Evolutionary conservation across 2,113 vertebrate species (phyloP).

Genomic region (Scortum barcoo): DNA sequence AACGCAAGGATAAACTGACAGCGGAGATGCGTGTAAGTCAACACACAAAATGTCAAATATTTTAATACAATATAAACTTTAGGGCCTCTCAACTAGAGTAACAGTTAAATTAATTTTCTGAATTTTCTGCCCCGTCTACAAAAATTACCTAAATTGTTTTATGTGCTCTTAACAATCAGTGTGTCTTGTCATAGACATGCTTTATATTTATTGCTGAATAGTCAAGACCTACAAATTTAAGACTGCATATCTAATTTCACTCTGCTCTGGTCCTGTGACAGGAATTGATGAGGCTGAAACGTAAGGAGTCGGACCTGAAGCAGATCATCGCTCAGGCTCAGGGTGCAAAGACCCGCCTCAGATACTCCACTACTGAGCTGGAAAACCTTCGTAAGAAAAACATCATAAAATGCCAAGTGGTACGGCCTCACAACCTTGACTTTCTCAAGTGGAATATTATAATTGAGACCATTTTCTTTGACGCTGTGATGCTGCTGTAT

Average conservation of each 20-base stretch:
- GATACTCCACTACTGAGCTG: conserved; percentile 90
- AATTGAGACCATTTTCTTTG: background rate
- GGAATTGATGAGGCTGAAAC: conserved; percentile 87
- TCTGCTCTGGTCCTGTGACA: conserved; percentile 62
- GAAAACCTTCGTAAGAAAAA: conserved; percentile 88
- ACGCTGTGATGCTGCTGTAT: background rate
- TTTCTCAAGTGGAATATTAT: background rate
- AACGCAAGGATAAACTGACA: conserved; percentile 85
- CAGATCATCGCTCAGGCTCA: conserved; percentile 86
- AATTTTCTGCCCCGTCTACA: background rate
- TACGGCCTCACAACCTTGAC: conserved; percentile 59
- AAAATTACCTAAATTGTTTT: too few relatives aligned
- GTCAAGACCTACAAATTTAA: background rate
- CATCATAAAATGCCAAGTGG: conserved; percentile 84
- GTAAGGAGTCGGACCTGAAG: conserved; percentile 92
- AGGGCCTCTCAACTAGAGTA: too few relatives aligned
- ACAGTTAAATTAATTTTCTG: background rate
- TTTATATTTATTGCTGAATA: background rate
- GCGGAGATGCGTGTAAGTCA: conserved; percentile 89
- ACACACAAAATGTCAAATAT: background rate
- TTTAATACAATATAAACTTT: background rate
- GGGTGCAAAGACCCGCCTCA: conserved; percentile 91
- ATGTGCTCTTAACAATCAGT: background rate
- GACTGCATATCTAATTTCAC: background rate
- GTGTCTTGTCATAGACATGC: background rate